A percentile compares a stretch with the other conserved stretches of the same genome.
phyloP scores from a whole-genome alignment of 2,113 vertebrate genomes.

The Ornithorhynchus anatinus region DNA sequence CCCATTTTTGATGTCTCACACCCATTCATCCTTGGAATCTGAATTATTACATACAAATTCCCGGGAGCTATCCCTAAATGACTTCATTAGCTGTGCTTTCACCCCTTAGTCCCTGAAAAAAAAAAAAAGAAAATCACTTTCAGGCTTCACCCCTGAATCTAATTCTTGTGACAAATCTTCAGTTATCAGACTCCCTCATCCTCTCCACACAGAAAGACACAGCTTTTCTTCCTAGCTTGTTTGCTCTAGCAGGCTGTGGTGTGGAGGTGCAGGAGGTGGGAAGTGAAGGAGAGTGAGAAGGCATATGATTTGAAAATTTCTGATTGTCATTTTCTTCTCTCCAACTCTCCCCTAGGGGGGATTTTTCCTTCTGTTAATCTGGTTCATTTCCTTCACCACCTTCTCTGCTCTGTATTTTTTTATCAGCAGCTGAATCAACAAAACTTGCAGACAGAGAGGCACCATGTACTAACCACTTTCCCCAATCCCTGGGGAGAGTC shows the following conservation, averaged over 20 bases:
- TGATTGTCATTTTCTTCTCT: neutral
- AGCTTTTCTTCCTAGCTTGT: neutral
- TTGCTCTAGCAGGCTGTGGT: no score
- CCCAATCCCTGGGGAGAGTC: neutral
- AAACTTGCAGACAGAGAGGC: neutral
- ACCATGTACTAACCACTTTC: neutral
- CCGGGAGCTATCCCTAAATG: neutral
- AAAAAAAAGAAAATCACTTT: no score
- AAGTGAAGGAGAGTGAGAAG: neutral
- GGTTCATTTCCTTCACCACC: slow-evolving; percentile 12
- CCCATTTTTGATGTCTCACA: no score
- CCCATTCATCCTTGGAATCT: neutral
- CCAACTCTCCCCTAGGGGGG: slow-evolving; percentile 16
- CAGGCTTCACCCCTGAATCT: neutral
- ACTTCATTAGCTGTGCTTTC: neutral
- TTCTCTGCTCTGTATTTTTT: slow-evolving; percentile 30
- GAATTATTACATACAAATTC: neutral
- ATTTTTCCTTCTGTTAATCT: slow-evolving; percentile 18
- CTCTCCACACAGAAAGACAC: no score
- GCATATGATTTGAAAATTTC: neutral
- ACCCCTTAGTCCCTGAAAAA: neutral
- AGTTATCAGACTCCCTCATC: neutral
- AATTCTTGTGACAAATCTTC: neutral
- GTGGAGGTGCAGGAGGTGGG: no score
- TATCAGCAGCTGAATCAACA: slow-evolving; percentile 2